phyloP scores from a whole-genome alignment of 2,888 invertebrate species.

The Apamea epomidion region DNA sequence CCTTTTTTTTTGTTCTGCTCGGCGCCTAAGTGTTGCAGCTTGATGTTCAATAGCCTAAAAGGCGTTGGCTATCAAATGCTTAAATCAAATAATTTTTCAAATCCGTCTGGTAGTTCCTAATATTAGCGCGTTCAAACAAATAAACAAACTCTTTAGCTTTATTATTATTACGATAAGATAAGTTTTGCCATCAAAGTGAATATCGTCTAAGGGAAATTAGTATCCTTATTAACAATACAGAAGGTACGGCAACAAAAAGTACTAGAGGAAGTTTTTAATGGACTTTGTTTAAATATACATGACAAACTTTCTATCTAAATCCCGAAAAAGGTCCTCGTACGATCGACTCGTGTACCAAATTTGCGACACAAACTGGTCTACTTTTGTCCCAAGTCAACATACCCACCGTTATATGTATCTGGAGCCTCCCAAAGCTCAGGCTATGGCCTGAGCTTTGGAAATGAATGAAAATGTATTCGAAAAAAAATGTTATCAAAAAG shows the following conservation, averaged over 20 bases:
- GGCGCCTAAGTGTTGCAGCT: neutral
- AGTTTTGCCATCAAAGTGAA: conserved; percentile 43
- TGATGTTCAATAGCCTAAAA: neutral
- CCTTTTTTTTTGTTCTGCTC: neutral
- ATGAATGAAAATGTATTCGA: conserved; percentile 30
- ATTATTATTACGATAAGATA: conserved; percentile 26
- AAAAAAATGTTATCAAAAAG: conserved; percentile 1
- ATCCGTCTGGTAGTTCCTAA: neutral
- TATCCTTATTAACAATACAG: conserved; percentile 20
- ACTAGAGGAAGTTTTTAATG: conserved; percentile 67
- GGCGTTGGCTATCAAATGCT: neutral
- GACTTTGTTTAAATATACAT: conserved; percentile 68
- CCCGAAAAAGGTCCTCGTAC: conserved; percentile 70
- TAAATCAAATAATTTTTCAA: neutral
- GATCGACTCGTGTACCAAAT: conserved; percentile 50
- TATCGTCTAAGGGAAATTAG: conserved; percentile 34
- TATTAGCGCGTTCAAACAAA: neutral
- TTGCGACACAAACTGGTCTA: conserved; percentile 62
- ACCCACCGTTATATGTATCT: conserved; percentile 31
- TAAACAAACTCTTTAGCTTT: neutral
- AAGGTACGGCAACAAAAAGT: conserved; percentile 53
- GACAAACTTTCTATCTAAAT: conserved; percentile 68
- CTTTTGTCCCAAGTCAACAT: conserved; percentile 64
- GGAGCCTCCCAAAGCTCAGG: conserved; percentile 20
- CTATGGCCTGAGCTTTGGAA: no score